phyloP scores from a whole-genome alignment of 1,140 invertebrate species.

The Euwallacea similis region DNA sequence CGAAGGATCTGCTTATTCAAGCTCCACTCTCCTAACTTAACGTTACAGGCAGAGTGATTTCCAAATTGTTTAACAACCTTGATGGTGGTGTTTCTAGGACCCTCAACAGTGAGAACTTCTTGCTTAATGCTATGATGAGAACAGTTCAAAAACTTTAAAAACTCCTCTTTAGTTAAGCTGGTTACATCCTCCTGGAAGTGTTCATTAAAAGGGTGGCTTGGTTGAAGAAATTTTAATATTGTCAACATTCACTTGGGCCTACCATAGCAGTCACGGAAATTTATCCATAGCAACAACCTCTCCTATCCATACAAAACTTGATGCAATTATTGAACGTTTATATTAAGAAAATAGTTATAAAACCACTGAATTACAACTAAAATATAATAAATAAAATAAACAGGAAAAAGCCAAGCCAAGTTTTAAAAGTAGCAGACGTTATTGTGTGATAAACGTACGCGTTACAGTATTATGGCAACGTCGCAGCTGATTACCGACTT shows the following conservation, averaged over 20 bases:
- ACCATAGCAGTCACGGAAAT: slow-evolving; percentile 15
- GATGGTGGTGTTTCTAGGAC: slow-evolving; percentile 21
- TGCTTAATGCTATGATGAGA: slow-evolving; percentile 14
- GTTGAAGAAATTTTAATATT: neutral
- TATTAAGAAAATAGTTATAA: too few relatives aligned
- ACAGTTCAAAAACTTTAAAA: slow-evolving; percentile 36
- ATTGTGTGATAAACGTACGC: too few relatives aligned
- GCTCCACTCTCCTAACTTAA: slow-evolving; percentile 25
- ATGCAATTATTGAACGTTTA: too few relatives aligned
- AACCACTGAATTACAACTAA: too few relatives aligned
- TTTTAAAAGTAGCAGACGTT: too few relatives aligned
- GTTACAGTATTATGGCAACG: too few relatives aligned
- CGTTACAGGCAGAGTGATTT: slow-evolving; percentile 8
- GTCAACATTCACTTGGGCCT: neutral
- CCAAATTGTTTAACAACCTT: slow-evolving; percentile 25
- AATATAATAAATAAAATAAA: too few relatives aligned
- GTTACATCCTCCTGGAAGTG: slow-evolving; percentile 34
- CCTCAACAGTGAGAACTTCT: slow-evolving; percentile 2
- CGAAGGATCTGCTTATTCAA: slow-evolving; percentile 32
- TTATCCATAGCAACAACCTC: slow-evolving; percentile 12
- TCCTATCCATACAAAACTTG: too few relatives aligned
- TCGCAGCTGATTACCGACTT: too few relatives aligned
- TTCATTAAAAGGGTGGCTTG: neutral
- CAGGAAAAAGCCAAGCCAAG: too few relatives aligned
- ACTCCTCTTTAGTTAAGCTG: slow-evolving; percentile 33